A percentile compares a stretch with the other conserved stretches of the same genome.
Evolutionary conservation across 1,140 invertebrate species (phyloP).

Genomic region (Grapholita molesta): DNA sequence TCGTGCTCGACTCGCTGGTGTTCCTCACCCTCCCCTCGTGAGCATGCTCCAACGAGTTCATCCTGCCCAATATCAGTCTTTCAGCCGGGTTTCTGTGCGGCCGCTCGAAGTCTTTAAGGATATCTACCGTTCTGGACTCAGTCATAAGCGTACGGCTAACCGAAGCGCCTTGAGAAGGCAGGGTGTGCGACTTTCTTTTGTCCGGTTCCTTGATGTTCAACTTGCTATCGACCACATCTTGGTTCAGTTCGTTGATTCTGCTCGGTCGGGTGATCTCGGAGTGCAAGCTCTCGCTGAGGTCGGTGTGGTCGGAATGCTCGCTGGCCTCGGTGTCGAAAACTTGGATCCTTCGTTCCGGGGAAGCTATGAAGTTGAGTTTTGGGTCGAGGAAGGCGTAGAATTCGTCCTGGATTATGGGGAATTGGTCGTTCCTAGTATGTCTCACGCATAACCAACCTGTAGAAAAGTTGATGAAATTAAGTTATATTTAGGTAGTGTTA

Average conservation of each 20-base stretch:
- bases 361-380: constrained; percentile 40
- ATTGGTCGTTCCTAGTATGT: constrained; percentile 88
- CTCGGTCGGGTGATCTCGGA: constrained; percentile 51
- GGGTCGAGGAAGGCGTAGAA: constrained; percentile 70
- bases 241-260: constrained; percentile 33
- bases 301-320: constrained; percentile 72
- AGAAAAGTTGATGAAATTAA: constrained; percentile 19
- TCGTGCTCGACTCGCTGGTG: constrained; percentile 87
- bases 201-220: constrained; percentile 39
- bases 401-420: constrained; percentile 88
- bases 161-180: constrained; percentile 72
- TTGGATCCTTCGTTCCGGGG: constrained; percentile 55
- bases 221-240: constrained; percentile 56
- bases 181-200: constrained; percentile 77
- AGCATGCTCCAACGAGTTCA: constrained; percentile 66
- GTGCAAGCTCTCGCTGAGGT: constrained; percentile 64
- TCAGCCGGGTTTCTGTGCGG: constrained; percentile 54
- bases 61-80: constrained; percentile 53
- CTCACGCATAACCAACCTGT: constrained; percentile 91
- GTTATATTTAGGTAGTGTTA: too few relatives aligned
- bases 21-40: constrained; percentile 75
- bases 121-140: constrained; percentile 81
- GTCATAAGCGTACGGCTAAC: constrained; percentile 80
- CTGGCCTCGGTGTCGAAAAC: constrained; percentile 63
- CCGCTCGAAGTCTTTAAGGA: constrained; percentile 64